phyloP scores from a whole-genome alignment of 2,888 invertebrate species.

The Chydorus sphaericus region DNA sequence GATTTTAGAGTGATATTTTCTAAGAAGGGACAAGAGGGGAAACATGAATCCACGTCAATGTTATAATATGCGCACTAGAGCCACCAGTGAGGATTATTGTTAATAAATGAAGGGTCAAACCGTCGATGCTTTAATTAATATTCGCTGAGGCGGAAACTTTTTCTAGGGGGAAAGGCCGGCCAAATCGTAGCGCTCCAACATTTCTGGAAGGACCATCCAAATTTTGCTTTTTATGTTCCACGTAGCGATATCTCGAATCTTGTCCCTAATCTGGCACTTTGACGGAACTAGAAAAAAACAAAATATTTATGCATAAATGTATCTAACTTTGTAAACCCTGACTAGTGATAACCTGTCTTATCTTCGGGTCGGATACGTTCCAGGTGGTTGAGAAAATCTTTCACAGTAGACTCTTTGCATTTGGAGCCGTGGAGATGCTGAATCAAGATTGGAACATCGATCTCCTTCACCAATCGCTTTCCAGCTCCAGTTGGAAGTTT shows the following conservation, averaged over 20 bases:
- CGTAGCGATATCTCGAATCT: constrained; percentile 43
- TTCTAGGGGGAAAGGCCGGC: constrained; percentile 34
- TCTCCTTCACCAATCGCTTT: neutral
- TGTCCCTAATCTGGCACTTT: constrained; percentile 19
- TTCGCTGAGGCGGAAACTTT: too few species aligned
- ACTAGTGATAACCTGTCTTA: constrained; percentile 16
- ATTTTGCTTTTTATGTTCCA: constrained; percentile 45
- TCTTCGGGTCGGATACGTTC: constrained; percentile 28
- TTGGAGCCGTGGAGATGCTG: constrained; percentile 47
- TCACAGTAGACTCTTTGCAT: constrained; percentile 39
- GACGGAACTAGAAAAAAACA: neutral
- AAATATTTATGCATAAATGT: too few species aligned
- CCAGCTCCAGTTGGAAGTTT: too few species aligned
- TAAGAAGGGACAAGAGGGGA: too few species aligned
- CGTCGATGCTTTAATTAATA: too few species aligned
- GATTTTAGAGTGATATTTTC: too few species aligned
- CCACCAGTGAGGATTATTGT: too few species aligned
- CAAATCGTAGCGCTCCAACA: constrained; percentile 38
- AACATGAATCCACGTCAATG: too few species aligned
- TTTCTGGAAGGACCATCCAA: constrained; percentile 46
- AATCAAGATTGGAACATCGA: constrained; percentile 44
- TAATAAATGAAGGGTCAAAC: too few species aligned
- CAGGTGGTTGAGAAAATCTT: constrained; percentile 43
- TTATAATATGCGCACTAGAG: too few species aligned
- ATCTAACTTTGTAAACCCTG: constrained; percentile 18